phyloP scores from a whole-genome alignment of 2,113 vertebrate genomes.

The Haemorhous mexicanus region DNA sequence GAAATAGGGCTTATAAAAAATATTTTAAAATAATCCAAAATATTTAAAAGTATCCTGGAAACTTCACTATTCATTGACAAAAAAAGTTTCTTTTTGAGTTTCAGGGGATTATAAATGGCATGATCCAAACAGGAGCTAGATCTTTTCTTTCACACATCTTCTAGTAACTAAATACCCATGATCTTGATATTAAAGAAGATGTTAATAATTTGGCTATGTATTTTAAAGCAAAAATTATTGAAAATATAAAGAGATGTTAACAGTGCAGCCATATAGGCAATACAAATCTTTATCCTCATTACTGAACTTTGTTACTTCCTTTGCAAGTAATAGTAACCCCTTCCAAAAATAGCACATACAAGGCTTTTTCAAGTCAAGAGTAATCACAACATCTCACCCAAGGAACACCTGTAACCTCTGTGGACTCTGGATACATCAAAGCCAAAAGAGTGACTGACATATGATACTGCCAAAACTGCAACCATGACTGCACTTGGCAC shows the following conservation, averaged over 20 bases:
- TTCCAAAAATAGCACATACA: neutral
- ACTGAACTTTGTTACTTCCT: neutral
- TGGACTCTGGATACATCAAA: neutral
- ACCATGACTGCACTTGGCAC: fast-evolving
- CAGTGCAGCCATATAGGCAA: neutral
- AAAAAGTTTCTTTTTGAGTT: neutral
- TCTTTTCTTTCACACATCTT: neutral
- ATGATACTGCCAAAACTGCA: neutral
- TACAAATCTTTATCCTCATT: neutral
- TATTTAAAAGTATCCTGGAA: neutral
- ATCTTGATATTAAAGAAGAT: fast-evolving
- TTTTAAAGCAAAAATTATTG: neutral
- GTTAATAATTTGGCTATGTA: neutral
- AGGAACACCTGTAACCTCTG: neutral
- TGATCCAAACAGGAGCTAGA: neutral
- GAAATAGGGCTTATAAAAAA: neutral
- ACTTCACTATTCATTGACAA: neutral
- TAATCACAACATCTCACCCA: neutral
- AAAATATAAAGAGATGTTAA: neutral
- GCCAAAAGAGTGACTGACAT: neutral
- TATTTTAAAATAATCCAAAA: neutral
- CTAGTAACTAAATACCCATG: neutral
- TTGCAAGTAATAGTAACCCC: neutral
- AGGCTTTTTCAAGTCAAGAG: neutral
- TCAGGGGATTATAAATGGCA: neutral